These are phyloP conservation scores for Drosophila ambigua DNA, from an alignment of 1,140 invertebrate genomes.

Conservation along the genomic window DNA sequence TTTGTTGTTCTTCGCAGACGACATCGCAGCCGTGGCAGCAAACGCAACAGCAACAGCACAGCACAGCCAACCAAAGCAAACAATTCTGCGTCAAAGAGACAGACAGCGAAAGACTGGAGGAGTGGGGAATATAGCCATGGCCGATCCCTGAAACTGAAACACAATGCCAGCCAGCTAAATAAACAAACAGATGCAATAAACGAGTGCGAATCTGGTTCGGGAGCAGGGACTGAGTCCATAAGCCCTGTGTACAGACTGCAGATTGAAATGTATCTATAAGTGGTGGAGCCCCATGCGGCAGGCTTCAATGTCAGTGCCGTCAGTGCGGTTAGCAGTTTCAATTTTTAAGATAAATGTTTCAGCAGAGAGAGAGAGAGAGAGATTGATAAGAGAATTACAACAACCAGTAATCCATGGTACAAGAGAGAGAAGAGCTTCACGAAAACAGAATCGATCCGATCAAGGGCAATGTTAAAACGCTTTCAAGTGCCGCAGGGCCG, in stretches of 20 bases:
- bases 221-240: conserved; percentile 1
- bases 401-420: no score
- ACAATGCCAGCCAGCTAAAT: conserved; percentile 74
- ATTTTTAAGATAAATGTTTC: background rate
- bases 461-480: no score
- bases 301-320: conserved; percentile 23
- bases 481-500: no score
- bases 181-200: conserved; percentile 67
- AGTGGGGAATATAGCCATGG: conserved; percentile 7
- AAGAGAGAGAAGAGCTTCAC: no score
- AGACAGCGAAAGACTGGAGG: conserved; percentile 7
- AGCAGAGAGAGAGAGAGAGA: no score
- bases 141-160: conserved; percentile 65
- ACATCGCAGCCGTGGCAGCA: conserved; percentile 25
- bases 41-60: conserved; percentile 23
- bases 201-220: conserved; percentile 28
- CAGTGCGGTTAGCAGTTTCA: conserved; percentile 8
- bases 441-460: no score
- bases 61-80: conserved; percentile 52
- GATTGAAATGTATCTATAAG: conserved; percentile 67
- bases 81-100: conserved; percentile 36
- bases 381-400: no score
- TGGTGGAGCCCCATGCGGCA: conserved; percentile 16
- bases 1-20: conserved; percentile 37
- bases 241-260: conserved; percentile 29